phyloP scores from a whole-genome alignment of 1,140 invertebrate genomes.

The Papilio helenus region DNA sequence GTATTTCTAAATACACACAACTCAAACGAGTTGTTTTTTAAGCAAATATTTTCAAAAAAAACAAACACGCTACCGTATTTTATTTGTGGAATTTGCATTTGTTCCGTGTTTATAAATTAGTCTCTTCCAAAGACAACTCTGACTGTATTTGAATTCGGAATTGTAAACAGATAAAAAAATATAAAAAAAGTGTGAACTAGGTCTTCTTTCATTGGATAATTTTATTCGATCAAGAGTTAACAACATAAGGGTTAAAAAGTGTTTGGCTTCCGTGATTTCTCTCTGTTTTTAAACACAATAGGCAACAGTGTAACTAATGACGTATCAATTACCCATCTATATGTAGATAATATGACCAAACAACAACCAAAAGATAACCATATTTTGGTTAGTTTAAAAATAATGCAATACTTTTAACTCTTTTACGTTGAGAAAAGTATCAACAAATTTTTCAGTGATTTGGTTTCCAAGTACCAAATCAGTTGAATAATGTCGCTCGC shows the following conservation, averaged over 20 bases:
- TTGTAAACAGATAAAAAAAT: neutral
- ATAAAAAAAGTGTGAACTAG: neutral
- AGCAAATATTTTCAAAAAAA: constrained; percentile 29
- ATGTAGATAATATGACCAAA: too few relatives aligned
- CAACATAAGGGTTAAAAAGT: neutral
- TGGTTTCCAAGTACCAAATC: constrained; percentile 37
- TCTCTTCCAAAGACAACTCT: neutral
- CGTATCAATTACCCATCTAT: too few relatives aligned
- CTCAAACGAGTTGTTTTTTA: constrained; percentile 23
- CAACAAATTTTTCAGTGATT: constrained; percentile 12
- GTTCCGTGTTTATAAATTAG: neutral
- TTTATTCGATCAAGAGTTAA: neutral
- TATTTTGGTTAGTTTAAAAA: neutral
- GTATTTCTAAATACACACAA: constrained; percentile 36
- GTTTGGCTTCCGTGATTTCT: too few relatives aligned
- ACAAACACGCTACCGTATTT: neutral
- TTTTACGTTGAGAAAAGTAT: neutral
- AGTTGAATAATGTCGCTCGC: constrained; percentile 53
- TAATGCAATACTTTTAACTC: constrained; percentile 37
- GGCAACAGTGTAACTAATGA: too few relatives aligned
- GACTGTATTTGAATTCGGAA: neutral
- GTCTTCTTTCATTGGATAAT: neutral
- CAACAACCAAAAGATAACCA: neutral
- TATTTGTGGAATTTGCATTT: constrained; percentile 15
- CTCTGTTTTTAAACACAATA: too few relatives aligned